Base-by-base conservation (phyloP, 2,888 invertebrate genomes). In the Drosophila prostipennis region DNA sequence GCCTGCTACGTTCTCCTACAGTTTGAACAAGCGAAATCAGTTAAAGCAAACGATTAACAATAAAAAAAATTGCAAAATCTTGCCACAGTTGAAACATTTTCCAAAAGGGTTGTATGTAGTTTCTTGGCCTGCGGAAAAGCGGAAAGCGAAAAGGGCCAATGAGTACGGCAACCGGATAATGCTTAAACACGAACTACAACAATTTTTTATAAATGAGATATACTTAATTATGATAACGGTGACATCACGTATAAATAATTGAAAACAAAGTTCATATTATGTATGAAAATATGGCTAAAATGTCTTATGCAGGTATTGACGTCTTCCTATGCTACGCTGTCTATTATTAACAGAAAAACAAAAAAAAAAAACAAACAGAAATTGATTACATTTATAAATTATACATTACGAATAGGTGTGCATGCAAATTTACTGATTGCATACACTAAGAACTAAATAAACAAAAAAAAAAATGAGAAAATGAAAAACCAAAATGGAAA, bases 261-360 rank as follows among this genome's bases (percentile, higher is more conserved):
- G 43, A 72, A 54, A 61, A 74, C 67, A 53, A 65, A 69, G 57
- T 70, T 72, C 53, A 71, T 59, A 65, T 69, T 61, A 83, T 76
- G 79, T 72, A 82, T 87, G 87, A 85, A 85, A 88, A 90, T 89
- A 91, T 91, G 91, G 92, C 91, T 91, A 92, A 90, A 91, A 92
- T 92, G 92, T 92, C 92, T 92, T 92, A 92, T 92, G 92, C 92
- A 92, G 92, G 92, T 92, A 92, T 92, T 92, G 92, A 92, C 92
- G 92, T 92, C 92, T 92, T 92, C 92, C 92, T 92, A 92, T 92
- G 92, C 92, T 92, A 92, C 92, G 92, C 92, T 92, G 92, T 92
- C 92, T 92, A 92, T 92, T 92, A 92, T 91, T 91, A 91, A 91
- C 91, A 91, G 89, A 90, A 90, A 77, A 80, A 37, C 37, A 37